Conservation (phyloP, 2,797 vertebrate genomes). For the Danio jaintianensis region DNA sequence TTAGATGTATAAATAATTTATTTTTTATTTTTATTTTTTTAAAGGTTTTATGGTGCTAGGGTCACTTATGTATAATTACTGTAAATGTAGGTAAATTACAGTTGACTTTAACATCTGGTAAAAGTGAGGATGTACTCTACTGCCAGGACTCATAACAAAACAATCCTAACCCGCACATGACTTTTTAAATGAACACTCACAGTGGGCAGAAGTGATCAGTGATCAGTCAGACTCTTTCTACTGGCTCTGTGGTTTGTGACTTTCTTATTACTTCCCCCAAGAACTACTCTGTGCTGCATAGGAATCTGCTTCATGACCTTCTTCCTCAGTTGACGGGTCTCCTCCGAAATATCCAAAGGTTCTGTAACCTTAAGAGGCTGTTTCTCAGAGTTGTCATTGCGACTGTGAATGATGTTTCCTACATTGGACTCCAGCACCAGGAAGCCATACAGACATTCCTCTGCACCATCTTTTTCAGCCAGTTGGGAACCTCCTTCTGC, state of each 20-base stretch:
- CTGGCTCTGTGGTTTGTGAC: constrained; percentile 56
- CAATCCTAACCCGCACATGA: background rate
- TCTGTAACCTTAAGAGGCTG: constrained; percentile 56
- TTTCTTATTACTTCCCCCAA: constrained; percentile 58
- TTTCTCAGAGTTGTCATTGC: background rate
- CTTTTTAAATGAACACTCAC: background rate
- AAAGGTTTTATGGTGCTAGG: too few relatives aligned
- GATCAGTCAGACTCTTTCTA: constrained; percentile 47
- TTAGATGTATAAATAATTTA: too few relatives aligned
- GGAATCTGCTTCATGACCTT: constrained; percentile 42
- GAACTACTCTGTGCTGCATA: constrained; percentile 56
- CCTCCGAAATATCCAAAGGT: constrained; percentile 65
- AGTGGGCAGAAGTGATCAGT: background rate
- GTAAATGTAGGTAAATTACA: background rate
- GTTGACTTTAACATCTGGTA: background rate
- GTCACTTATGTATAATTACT: background rate
- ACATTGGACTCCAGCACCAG: constrained; percentile 1
- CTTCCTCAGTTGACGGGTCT: constrained; percentile 58
- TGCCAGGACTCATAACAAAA: background rate
- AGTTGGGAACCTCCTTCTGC: constrained; percentile 7
- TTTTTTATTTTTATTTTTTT: too few relatives aligned
- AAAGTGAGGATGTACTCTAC: background rate
- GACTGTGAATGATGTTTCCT: constrained; percentile 54
- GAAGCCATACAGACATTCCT: constrained; percentile 17
- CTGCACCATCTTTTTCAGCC: constrained; percentile 47